Evolutionary conservation across 2,113 vertebrate species (phyloP).

Genomic region (Brachypodius melanocephalos): DNA sequence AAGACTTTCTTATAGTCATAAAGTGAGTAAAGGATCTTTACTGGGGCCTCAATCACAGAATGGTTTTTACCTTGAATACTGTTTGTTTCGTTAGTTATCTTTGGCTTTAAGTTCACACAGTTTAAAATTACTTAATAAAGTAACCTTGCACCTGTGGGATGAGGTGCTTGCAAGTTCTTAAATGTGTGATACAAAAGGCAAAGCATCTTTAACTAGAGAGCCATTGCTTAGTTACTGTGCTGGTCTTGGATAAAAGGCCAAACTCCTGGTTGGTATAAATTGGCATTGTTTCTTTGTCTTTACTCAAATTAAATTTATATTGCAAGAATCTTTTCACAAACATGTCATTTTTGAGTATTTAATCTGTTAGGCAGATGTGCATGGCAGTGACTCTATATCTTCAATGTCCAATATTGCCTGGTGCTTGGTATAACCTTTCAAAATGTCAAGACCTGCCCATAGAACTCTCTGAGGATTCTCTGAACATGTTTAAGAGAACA

Average conservation of each 20-base stretch:
- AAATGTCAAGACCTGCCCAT: conserved; percentile 16
- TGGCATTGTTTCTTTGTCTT: neutral
- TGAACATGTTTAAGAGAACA: neutral
- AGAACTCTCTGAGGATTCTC: neutral
- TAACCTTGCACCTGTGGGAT: neutral
- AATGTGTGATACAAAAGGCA: neutral
- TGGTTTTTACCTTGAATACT: neutral
- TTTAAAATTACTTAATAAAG: neutral
- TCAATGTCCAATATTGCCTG: neutral
- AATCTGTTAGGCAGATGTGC: neutral
- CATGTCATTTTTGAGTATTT: neutral
- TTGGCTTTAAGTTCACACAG: neutral
- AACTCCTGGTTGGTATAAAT: neutral
- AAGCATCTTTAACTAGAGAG: neutral
- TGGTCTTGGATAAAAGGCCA: neutral
- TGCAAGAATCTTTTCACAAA: neutral
- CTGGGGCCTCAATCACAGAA: neutral
- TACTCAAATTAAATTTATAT: neutral
- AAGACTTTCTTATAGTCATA: neutral
- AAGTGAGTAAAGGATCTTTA: neutral
- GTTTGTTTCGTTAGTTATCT: neutral
- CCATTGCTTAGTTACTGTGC: neutral
- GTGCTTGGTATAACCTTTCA: conserved; percentile 9
- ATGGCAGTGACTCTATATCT: neutral
- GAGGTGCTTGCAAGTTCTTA: neutral